Percentiles rank a stretch among this genome's conserved stretches.
Conservation (phyloP, 2,888 invertebrate species). For the Apocheima hispidaria region DNA sequence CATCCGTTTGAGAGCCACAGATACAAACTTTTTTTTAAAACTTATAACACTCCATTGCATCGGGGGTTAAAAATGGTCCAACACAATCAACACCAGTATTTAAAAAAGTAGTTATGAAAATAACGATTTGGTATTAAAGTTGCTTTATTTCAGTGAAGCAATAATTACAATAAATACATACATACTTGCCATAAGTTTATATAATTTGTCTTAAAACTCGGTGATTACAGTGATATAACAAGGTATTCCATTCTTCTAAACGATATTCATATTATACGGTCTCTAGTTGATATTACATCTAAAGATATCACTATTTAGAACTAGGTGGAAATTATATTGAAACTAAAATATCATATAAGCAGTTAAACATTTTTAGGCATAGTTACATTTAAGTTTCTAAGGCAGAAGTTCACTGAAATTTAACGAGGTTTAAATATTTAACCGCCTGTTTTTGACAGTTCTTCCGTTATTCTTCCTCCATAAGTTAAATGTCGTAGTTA, state of each 20-base stretch:
- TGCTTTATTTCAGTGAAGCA: slow-evolving; percentile 77
- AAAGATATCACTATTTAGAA: slow-evolving; percentile 24
- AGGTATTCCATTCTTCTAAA: slow-evolving; percentile 35
- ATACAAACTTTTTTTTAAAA: too few species aligned
- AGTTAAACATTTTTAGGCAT: slow-evolving; percentile 21
- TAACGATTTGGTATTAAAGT: slow-evolving; percentile 59
- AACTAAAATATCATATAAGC: slow-evolving; percentile 22
- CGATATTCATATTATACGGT: slow-evolving; percentile 38
- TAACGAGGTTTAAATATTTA: too few species aligned
- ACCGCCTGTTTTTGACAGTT: too few species aligned
- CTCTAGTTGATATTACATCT: slow-evolving; percentile 26
- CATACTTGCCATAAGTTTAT: slow-evolving; percentile 58
- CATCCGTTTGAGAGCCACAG: too few species aligned
- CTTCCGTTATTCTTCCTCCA: too few species aligned
- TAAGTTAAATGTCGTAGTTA: too few species aligned
- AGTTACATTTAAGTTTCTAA: not conserved
- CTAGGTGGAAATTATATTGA: slow-evolving; percentile 18
- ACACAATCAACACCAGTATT: too few species aligned
- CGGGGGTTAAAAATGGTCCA: too few species aligned
- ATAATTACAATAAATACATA: slow-evolving; percentile 65
- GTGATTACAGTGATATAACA: slow-evolving; percentile 44
- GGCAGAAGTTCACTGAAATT: too few species aligned
- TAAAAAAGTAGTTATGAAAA: not conserved
- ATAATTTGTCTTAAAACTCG: slow-evolving; percentile 40
- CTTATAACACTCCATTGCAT: too few species aligned